Base-by-base conservation (phyloP, 2,113 vertebrate genomes). In the Anolis carolinensis region DNA sequence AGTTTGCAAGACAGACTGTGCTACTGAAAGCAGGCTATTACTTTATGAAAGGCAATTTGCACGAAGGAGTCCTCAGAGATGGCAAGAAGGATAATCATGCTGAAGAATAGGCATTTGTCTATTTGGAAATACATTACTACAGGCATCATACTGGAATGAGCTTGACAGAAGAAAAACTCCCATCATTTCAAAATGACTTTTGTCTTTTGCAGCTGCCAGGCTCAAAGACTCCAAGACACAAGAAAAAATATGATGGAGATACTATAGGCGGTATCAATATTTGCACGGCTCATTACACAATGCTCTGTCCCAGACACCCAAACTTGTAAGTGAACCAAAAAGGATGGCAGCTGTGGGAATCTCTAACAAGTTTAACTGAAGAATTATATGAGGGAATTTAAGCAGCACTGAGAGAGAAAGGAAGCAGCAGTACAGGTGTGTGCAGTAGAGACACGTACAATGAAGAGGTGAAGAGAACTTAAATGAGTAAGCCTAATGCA, bases 61-160 rank as follows among this genome's bases (percentile, higher is more conserved):
- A 50, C 13, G 34, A 76, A 85, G 3, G 65, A 39, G 30, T 86
- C 30, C 65, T 71, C 20, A 34, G 70, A 68, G 63, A 27, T n/a
- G 34, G 32, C 18, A 55, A 62, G 16, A 63, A 62, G 27, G 3
- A 85, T 77, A 88, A 86, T 70, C 16, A 52, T 7, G 44, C 21
- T 59, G 16, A 1, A 85, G 81, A 87, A 62, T 3, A 79, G 44
- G 79, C 25, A n/a, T 59, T 1, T 77, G 84, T 67, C n/a, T 79
- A 44, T n/a, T 86, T 79, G n/a, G 50, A 82, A 82, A 87, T 63
- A 67, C 52, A 83, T 85, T 83, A 88, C 70, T 14, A 86, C 67
- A 80, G 79, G 20, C 2, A 87, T 44, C 23, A 83, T 25, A 62
- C 44, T 50, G 84, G 48, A 80, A 82, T 1, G 81, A n/a, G 76